Evolutionary conservation across 2,797 vertebrate genomes (phyloP), one percentile per base, ranked within the genome.

Genomic region (Varecia variegata): DNA sequence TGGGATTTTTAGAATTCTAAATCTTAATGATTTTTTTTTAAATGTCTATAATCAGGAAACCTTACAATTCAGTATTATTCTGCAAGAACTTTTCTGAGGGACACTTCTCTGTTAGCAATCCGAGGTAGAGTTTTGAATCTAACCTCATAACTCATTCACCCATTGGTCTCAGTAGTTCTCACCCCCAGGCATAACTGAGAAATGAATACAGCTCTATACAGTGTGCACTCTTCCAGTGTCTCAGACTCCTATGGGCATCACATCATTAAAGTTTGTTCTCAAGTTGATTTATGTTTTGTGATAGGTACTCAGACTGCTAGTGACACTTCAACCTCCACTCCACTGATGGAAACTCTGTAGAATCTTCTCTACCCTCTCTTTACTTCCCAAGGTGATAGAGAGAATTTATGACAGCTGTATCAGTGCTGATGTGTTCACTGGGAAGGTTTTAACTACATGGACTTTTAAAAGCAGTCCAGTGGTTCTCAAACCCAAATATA

Each of bases 171-270:
- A 32, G 32, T 5, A 27, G 18, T n/a, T 87, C 50, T 79, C 18
- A 35, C 3, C 25, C 6, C 14, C 5, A 30, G 3, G 14, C 14
- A 30, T 54, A 43, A 56, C 14, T 40, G n/a, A 43, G 25, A 18
- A 85, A 14, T 18, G 52, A 50, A 32, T 9, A 8, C 30, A 14
- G 18, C 86, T 79, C 62, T 40, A 1, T 25, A 8, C 1, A 54
- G 43, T 0, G 1, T 52, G 13, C 1, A 5, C 23, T 11, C 5
- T 4, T 3, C 13, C 35, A 50, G 71, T 6, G 13, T 4, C 32
- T 56, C 45, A 71, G 4, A 30, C 27, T 30, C 10, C 38, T 20
- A 2, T 17, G 21, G 40, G 12, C 52, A 8, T 56, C 45, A 10
- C 2, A 9, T 70, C 6, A 3, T 43, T 81, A 17, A 27, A 18